phyloP scores from a whole-genome alignment of 2,113 vertebrate genomes.

The Andinoacara biseriatus region DNA sequence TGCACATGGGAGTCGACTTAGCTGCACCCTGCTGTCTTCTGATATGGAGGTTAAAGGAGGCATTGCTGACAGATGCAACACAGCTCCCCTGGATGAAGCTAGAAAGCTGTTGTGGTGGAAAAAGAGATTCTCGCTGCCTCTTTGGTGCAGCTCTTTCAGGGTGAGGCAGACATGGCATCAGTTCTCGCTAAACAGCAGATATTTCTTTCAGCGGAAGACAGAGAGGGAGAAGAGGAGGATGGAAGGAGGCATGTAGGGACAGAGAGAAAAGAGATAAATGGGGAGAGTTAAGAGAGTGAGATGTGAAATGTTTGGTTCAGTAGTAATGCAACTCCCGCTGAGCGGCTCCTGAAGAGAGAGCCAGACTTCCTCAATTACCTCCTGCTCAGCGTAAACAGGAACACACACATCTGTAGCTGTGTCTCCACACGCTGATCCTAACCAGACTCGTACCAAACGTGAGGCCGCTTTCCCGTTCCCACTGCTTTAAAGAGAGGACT shows the following conservation, averaged over 20 bases:
- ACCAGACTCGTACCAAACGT: constrained; percentile 26
- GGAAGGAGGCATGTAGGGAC: constrained; percentile 19
- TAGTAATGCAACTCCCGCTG: constrained; percentile 50
- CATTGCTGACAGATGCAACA: constrained; percentile 30
- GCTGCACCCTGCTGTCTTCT: constrained; percentile 30
- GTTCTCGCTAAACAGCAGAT: constrained; percentile 21
- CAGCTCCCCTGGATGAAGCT: constrained; percentile 12
- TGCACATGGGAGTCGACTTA: constrained; percentile 4
- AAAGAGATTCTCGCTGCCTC: not conserved
- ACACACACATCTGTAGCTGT: constrained; percentile 54
- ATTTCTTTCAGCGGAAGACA: constrained; percentile 17
- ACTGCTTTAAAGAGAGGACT: not conserved
- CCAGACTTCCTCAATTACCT: constrained; percentile 71
- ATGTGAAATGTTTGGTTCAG: constrained; percentile 65
- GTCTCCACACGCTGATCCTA: constrained; percentile 35
- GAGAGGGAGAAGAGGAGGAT: not conserved
- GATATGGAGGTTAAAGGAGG: constrained; percentile 40
- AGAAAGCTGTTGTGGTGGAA: constrained; percentile 3
- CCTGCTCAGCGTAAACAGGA: constrained; percentile 66
- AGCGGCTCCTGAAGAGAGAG: constrained; percentile 58
- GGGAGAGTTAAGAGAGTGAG: constrained; percentile 14
- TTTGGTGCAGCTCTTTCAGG: constrained; percentile 23
- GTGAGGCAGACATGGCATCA: constrained; percentile 14
- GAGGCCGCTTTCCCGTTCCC: constrained; percentile 1
- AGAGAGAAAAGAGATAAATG: constrained; percentile 36